phyloP scores from a whole-genome alignment of 2,113 vertebrate species.

The Hassar affinis region DNA sequence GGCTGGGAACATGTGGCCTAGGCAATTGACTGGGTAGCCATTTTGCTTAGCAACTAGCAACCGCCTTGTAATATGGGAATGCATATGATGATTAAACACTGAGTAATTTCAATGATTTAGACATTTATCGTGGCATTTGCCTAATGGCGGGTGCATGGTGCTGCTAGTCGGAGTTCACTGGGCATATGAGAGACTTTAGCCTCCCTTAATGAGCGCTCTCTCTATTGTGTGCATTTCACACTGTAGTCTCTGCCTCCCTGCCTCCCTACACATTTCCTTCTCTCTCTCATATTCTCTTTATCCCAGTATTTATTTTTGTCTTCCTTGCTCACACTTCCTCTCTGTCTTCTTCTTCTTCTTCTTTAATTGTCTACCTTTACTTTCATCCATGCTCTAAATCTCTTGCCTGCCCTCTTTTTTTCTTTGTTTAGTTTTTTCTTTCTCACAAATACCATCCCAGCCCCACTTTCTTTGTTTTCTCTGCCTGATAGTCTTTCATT shows the following conservation, averaged over 20 bases:
- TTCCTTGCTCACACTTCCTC: constrained; percentile 24
- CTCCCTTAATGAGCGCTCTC: constrained; percentile 68
- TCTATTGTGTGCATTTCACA: constrained; percentile 59
- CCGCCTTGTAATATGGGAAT: background rate
- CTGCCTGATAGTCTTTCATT: background rate
- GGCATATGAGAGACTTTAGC: constrained; percentile 63
- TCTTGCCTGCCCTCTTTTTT: background rate
- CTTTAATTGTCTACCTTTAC: constrained; percentile 11
- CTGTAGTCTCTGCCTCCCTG: constrained; percentile 27
- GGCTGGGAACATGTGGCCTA: no score
- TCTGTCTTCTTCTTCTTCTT: constrained; percentile 9
- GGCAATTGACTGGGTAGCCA: background rate
- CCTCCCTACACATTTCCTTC: background rate
- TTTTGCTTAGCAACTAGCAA: background rate
- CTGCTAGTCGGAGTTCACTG: constrained; percentile 60
- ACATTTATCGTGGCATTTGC: background rate
- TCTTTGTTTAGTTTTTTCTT: background rate
- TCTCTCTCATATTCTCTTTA: constrained; percentile 16
- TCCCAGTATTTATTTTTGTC: constrained; percentile 11
- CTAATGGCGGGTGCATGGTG: constrained; percentile 18
- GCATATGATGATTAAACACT: background rate
- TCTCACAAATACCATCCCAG: background rate
- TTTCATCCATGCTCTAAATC: background rate
- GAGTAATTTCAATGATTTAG: background rate
- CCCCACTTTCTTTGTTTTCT: background rate